Evolutionary conservation across 1,140 invertebrate genomes (phyloP).

Genomic region (roundworm (Caenorhabditis elegans)): DNA sequence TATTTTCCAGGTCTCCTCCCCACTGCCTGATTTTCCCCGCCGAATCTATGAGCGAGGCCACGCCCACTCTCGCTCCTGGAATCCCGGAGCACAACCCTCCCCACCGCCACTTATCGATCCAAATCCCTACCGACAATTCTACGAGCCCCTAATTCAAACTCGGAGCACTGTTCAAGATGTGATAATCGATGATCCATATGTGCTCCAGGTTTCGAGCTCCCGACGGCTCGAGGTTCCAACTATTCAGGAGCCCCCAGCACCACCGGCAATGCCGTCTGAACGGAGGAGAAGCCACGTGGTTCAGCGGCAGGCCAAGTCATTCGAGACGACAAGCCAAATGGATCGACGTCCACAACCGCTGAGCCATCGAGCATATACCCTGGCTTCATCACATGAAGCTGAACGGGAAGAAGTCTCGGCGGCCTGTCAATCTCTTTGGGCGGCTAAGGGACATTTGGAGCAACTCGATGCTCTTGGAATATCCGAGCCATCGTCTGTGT

Average conservation of each 20-base stretch:
- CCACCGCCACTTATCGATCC: not conserved
- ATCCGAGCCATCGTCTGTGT: conserved; percentile 38
- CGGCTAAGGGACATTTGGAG: conserved; percentile 33
- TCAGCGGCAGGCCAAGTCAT: not conserved
- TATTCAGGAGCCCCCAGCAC: not conserved
- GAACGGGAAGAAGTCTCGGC: conserved; percentile 26
- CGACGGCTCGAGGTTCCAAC: not conserved
- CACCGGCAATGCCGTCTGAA: not conserved
- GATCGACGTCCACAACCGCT: not conserved
- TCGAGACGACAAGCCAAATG: not conserved
- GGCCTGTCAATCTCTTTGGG: conserved; percentile 38
- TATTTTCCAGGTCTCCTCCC: conserved; percentile 37
- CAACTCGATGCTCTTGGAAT: conserved; percentile 39
- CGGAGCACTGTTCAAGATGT: not conserved
- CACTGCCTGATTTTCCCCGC: conserved; percentile 36
- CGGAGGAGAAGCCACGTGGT: not conserved
- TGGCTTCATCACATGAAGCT: not conserved
- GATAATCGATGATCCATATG: not conserved
- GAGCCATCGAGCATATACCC: not conserved
- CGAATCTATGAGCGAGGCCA: conserved; percentile 47
- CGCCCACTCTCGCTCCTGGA: conserved; percentile 46
- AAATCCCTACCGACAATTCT: conserved; percentile 8
- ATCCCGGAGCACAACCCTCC: conserved; percentile 37
- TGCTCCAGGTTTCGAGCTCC: not conserved
- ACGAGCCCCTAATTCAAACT: not conserved